Evolutionary conservation across 2,113 vertebrate species (phyloP).

Genomic region (Crotalus horridus): DNA sequence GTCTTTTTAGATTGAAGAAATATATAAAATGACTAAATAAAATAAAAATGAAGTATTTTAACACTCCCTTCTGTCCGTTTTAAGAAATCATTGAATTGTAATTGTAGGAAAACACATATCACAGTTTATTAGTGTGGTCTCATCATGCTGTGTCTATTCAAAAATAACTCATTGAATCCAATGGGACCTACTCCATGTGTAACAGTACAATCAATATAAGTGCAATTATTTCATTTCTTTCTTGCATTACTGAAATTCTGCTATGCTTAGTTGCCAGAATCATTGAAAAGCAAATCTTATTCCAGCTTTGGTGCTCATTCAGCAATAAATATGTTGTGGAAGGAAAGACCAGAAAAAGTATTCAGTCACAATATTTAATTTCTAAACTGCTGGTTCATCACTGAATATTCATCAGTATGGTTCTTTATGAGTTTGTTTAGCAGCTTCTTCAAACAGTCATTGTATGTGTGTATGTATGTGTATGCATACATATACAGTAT

Average conservation of each 20-base stretch:
- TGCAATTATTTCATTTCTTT: conserved; percentile 8
- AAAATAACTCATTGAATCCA: background rate
- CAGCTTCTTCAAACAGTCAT: background rate
- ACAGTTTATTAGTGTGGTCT: background rate
- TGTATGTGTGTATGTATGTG: background rate
- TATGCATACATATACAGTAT: background rate
- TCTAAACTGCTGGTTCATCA: conserved; percentile 1
- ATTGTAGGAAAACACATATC: background rate
- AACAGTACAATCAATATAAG: background rate
- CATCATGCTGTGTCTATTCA: background rate
- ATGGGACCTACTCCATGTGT: background rate
- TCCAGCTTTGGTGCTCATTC: background rate
- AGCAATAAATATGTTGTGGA: background rate
- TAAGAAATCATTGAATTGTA: background rate
- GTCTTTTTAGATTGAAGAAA: background rate
- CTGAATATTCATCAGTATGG: background rate
- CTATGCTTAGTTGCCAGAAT: conserved; percentile 6
- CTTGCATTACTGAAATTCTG: background rate
- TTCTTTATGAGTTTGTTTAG: background rate
- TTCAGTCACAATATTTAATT: conserved; percentile 7
- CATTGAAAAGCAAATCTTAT: conserved; percentile 21
- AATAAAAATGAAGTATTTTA: background rate
- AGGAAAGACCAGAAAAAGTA: background rate
- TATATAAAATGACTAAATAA: background rate
- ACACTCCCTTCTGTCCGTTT: background rate